These are phyloP conservation scores for Echeneis naucrates DNA, from an alignment of 2,797 vertebrate genomes.

Conservation along the genomic window DNA sequence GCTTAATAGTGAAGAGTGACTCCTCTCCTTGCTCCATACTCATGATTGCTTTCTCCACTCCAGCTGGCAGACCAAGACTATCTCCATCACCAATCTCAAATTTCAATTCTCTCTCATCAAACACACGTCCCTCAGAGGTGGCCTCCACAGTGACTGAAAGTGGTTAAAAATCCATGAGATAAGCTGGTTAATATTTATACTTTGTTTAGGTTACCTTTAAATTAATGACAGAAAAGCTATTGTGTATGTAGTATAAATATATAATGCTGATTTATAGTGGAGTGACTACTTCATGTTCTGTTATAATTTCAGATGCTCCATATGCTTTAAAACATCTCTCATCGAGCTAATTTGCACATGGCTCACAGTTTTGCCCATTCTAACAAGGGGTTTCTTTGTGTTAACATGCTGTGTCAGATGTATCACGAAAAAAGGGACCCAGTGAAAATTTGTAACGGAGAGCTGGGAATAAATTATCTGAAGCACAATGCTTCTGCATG, in stretches of 20 bases:
- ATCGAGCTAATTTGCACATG: background rate
- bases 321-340: too few relatives aligned
- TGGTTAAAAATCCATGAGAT: background rate
- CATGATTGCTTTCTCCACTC: slow-evolving; percentile 93
- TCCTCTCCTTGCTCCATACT: slow-evolving; percentile 96
- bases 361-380: background rate
- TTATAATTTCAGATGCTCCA: background rate
- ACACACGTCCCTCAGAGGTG: slow-evolving; percentile 82
- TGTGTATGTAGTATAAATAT: background rate
- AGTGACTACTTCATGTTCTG: too few relatives aligned
- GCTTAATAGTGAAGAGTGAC: slow-evolving; percentile 89
- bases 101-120: slow-evolving; percentile 90
- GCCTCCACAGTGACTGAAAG: slow-evolving; percentile 90
- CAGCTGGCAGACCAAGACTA: slow-evolving; percentile 87
- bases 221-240: background rate
- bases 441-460: background rate
- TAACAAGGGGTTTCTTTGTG: background rate
- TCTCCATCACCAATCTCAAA: slow-evolving; percentile 95
- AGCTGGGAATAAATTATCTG: background rate
- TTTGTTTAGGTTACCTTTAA: background rate
- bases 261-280: background rate
- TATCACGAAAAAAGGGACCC: background rate
- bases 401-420: too few relatives aligned
- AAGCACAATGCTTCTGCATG: background rate
- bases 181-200: too few relatives aligned